These are phyloP conservation scores for Hippocampus abdominalis DNA, from an alignment of 2,113 vertebrate species.

Conservation along the genomic window DNA sequence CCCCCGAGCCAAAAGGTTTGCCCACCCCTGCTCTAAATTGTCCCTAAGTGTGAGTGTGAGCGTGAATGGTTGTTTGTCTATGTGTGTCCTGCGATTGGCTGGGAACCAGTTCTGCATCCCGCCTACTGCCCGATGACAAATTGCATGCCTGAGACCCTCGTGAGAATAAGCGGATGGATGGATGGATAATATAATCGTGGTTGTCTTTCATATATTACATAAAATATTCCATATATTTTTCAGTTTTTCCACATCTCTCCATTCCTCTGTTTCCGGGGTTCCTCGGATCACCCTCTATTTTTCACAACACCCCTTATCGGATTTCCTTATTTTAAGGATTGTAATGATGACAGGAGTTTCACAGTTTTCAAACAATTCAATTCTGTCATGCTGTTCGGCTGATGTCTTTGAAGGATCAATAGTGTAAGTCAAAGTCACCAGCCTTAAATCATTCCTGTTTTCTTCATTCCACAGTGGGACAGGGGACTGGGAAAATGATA, in stretches of 20 bases:
- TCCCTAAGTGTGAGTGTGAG: too few species aligned
- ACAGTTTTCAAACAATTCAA: slow-evolving; percentile 68
- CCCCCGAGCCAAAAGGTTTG: too few species aligned
- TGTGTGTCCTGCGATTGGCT: too few species aligned
- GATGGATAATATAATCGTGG: slow-evolving; percentile 31
- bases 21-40: too few species aligned
- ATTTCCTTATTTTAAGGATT: slow-evolving; percentile 50
- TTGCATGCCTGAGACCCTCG: too few species aligned
- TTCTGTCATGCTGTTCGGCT: slow-evolving; percentile 62
- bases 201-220: slow-evolving; percentile 52
- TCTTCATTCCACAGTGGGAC: slow-evolving; percentile 57
- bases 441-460: slow-evolving; percentile 46
- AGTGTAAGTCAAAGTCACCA: slow-evolving; percentile 59
- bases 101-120: too few species aligned
- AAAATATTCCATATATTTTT: slow-evolving; percentile 17
- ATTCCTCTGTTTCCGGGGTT: slow-evolving; percentile 21
- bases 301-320: slow-evolving; percentile 33
- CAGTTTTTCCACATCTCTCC: slow-evolving; percentile 10
- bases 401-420: slow-evolving; percentile 66
- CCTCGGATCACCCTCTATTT: slow-evolving; percentile 42
- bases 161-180: too few species aligned
- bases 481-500: slow-evolving; percentile 44
- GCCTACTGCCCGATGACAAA: too few species aligned
- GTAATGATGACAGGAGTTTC: slow-evolving; percentile 63
- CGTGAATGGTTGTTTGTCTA: too few species aligned